Base-by-base conservation (phyloP, 2,888 invertebrate species). In the Calliopum simillimum region DNA sequence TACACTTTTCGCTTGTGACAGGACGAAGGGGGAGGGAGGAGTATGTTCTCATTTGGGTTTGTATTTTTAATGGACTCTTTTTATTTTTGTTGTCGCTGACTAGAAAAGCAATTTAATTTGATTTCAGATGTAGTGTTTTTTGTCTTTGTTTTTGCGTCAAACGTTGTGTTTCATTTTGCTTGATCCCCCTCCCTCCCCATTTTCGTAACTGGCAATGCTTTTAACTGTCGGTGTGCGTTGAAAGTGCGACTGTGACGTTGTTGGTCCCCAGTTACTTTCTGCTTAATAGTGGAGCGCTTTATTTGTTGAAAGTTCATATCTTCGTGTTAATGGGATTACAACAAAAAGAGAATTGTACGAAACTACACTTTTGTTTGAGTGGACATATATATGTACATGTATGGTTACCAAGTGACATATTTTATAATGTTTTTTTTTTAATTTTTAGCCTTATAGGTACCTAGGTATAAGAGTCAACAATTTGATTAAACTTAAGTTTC, bases 101-200 rank as follows among this genome's bases (percentile, higher is more conserved):
- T 71, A 68, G 46, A 73, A 75, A 74, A 75, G 73, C 75, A 75
- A 75, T 77, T 75, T 72, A 74, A 74, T 72, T 75, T 72, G 70
- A 74, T 58, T 73, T 74, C 72, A 67, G 72, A 53, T 62, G 61
- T 44, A 62, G 61, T 46, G 11, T 13, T 11, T 23, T 4, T 23
- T 21, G 13, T 3, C 11, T 23, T 53, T 21, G 19, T n/a, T 23
- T 23, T 8, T 53, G 12, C 53, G 13, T 5, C 13, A 12, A 14
- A 4, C 12, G 0, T 11, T 23, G 12, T 19, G 11, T 53, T 19
- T 47, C 47, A 11, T 21, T 51, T 16, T 51, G 13, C 11, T 21
- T 33, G 33, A 33, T 51, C 51, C 23, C 21, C 13, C 14, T 4
- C 49, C 53, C 53, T 4, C 53, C n/a, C 12, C 53, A 2, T 23